Evolutionary conservation across 2,797 vertebrate genomes (phyloP).

Genomic region (Anguilla obscura): DNA sequence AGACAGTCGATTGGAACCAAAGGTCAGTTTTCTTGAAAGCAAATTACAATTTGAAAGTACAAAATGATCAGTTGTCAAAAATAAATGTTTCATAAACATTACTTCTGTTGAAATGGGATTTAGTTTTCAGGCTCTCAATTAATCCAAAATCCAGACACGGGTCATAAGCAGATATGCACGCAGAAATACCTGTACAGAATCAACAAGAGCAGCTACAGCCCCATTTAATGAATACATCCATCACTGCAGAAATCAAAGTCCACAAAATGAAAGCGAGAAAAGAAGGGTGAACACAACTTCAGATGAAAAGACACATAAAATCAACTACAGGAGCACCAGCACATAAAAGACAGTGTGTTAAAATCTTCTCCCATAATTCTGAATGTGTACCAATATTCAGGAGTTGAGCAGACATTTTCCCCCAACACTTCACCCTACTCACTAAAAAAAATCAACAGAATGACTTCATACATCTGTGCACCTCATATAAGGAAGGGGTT

Average conservation of each 20-base stretch:
- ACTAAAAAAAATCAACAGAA: neutral
- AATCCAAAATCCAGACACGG: neutral
- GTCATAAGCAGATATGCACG: neutral
- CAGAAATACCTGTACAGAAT: neutral
- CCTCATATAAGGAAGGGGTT: neutral
- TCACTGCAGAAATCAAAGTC: neutral
- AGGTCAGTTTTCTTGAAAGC: neutral
- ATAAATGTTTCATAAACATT: neutral
- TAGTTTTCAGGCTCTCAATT: neutral
- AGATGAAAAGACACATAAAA: neutral
- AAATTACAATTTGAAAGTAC: neutral
- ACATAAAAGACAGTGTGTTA: neutral
- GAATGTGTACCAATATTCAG: neutral
- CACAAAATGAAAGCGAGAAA: neutral
- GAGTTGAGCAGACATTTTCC: neutral
- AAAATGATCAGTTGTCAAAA: neutral
- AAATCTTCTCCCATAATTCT: neutral
- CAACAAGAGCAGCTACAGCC: neutral
- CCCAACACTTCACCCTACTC: neutral
- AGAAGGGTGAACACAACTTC: neutral
- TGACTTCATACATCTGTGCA: neutral
- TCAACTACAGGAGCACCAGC: neutral
- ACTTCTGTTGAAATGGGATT: neutral
- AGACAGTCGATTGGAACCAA: neutral
- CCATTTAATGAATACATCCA: neutral